Conservation (phyloP, 2,888 invertebrate genomes). For the Teleiodes luculella region DNA sequence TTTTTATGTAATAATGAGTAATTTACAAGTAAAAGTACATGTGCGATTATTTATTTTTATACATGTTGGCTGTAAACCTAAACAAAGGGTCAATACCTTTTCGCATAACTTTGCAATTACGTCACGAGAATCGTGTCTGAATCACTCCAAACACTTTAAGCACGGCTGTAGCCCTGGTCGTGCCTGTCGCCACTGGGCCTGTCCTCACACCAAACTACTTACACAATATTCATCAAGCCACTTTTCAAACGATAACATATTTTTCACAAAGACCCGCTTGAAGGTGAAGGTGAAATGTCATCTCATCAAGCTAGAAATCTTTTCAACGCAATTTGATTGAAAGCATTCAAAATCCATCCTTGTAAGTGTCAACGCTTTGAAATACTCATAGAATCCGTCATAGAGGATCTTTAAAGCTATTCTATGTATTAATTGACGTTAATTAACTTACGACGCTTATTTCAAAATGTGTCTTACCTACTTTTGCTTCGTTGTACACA, state of each 20-base stretch:
- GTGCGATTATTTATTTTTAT: too few relatives aligned
- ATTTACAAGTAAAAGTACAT: too few relatives aligned
- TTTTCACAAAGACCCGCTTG: slow-evolving; percentile 21
- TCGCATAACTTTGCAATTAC: slow-evolving; percentile 69
- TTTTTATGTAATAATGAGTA: too few relatives aligned
- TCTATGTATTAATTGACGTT: slow-evolving; percentile 15
- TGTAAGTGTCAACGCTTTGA: slow-evolving; percentile 36
- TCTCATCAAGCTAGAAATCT: slow-evolving; percentile 25
- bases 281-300: slow-evolving; percentile 53
- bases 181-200: background rate
- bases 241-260: background rate
- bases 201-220: too few relatives aligned
- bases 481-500: slow-evolving; percentile 20
- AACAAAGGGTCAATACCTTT: slow-evolving; percentile 62
- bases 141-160: slow-evolving; percentile 49
- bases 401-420: slow-evolving; percentile 15
- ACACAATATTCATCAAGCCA: too few relatives aligned
- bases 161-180: slow-evolving; percentile 42
- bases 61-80: too few relatives aligned
- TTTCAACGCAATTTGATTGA: slow-evolving; percentile 11
- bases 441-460: slow-evolving; percentile 18
- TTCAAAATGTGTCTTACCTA: slow-evolving; percentile 15
- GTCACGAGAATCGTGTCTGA: slow-evolving; percentile 51
- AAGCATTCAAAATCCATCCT: slow-evolving; percentile 43
- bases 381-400: slow-evolving; percentile 17